Evolutionary conservation across 1,140 invertebrate species (phyloP).

Genomic region (Orussus abietinus): DNA sequence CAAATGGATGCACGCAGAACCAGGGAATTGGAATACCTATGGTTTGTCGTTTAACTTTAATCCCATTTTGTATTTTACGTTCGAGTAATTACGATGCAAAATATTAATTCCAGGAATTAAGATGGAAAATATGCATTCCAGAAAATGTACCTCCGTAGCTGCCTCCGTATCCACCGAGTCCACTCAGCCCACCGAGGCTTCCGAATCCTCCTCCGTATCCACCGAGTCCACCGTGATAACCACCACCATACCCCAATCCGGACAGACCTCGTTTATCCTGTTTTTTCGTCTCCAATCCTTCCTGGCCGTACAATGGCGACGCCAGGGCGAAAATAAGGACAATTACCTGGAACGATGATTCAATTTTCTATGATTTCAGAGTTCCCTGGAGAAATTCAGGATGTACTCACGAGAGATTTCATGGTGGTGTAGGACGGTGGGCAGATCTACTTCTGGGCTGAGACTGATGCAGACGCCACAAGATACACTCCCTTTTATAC

Average conservation of each 20-base stretch:
- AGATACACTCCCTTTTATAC: conserved; percentile 44
- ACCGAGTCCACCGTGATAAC: conserved; percentile 12
- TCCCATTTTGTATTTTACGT: no score
- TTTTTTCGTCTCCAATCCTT: conserved; percentile 29
- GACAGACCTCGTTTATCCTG: conserved; percentile 41
- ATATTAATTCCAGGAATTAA: no score
- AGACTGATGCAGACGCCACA: conserved; percentile 33
- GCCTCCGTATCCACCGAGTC: conserved; percentile 14
- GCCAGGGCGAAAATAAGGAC: conserved; percentile 34
- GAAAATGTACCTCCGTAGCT: no score
- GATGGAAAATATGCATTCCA: no score
- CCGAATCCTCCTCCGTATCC: conserved; percentile 22
- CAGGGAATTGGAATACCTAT: no score
- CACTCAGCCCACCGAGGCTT: conserved; percentile 17
- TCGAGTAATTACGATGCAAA: no score
- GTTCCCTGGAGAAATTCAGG: neutral
- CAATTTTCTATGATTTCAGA: conserved; percentile 2
- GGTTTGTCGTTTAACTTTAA: no score
- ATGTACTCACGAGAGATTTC: conserved; percentile 44
- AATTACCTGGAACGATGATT: conserved; percentile 24
- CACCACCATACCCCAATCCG: conserved; percentile 29
- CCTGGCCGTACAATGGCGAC: conserved; percentile 35
- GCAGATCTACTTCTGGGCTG: conserved; percentile 21
- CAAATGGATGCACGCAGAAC: no score
- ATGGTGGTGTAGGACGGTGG: conserved; percentile 29